phyloP scores from a whole-genome alignment of 2,888 invertebrate genomes.

The Ptychoptera contaminata region DNA sequence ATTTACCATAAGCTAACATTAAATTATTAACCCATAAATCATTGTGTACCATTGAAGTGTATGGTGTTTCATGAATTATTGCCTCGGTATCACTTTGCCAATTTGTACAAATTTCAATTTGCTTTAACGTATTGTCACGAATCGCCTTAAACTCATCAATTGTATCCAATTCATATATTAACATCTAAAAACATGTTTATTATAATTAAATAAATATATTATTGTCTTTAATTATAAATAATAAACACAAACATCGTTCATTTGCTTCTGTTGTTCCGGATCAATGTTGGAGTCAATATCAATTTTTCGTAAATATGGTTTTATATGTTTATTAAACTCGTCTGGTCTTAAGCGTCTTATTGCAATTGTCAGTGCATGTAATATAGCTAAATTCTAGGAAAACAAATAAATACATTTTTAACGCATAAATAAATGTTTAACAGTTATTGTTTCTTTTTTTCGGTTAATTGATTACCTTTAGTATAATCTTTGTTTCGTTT shows the following conservation, averaged over 20 bases:
- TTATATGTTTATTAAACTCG: slow-evolving; percentile 28
- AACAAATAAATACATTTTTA: no score
- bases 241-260: slow-evolving; percentile 7
- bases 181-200: neutral
- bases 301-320: slow-evolving; percentile 25
- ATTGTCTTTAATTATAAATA: neutral
- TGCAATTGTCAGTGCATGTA: slow-evolving; percentile 41
- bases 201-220: neutral
- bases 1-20: slow-evolving; percentile 33
- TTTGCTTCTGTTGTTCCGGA: slow-evolving; percentile 1
- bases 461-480: slow-evolving; percentile 16
- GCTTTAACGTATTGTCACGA: slow-evolving; percentile 13
- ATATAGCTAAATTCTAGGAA: slow-evolving; percentile 33
- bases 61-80: slow-evolving; percentile 29
- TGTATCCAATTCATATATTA: slow-evolving; percentile 4
- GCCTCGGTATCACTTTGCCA: slow-evolving; percentile 14
- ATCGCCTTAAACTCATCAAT: slow-evolving; percentile 8
- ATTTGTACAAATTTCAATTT: slow-evolving; percentile 14
- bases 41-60: slow-evolving; percentile 36
- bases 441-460: no score
- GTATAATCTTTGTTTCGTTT: slow-evolving; percentile 30
- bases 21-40: slow-evolving; percentile 48
- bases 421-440: no score
- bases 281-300: slow-evolving; percentile 14
- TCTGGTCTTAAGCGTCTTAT: slow-evolving; percentile 32